A percentile compares a stretch with the other conserved stretches of the same genome.
phyloP scores from a whole-genome alignment of 1,140 invertebrate genomes.

The Lasaia peninsularis region DNA sequence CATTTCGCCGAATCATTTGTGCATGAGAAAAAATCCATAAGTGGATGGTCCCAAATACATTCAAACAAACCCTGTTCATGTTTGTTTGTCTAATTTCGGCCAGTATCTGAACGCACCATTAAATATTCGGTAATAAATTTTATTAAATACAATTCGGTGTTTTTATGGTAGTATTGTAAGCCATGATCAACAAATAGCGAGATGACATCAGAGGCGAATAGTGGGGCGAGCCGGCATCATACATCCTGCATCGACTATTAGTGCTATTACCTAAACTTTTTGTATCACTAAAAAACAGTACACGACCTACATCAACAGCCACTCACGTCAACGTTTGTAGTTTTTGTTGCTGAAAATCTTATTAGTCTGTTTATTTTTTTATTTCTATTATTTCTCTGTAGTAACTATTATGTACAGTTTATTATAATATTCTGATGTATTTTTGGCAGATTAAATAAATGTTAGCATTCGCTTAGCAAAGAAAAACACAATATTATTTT shows the following conservation, averaged over 20 bases:
- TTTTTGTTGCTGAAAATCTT: background rate
- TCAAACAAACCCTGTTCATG: too few species aligned
- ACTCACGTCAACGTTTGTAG: constrained; percentile 19
- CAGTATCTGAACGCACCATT: too few species aligned
- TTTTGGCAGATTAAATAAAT: too few species aligned
- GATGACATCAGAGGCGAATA: constrained; percentile 42
- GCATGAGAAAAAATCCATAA: too few species aligned
- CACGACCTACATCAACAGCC: constrained; percentile 66
- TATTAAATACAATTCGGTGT: background rate
- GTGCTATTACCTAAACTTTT: constrained; percentile 45
- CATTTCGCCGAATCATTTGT: too few species aligned
- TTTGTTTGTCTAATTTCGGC: too few species aligned
- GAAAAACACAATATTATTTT: too few species aligned
- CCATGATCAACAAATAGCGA: constrained; percentile 20
- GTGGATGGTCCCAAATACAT: too few species aligned
- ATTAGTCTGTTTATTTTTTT: background rate
- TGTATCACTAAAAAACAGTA: constrained; percentile 46
- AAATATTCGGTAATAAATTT: too few species aligned
- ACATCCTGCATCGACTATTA: constrained; percentile 23
- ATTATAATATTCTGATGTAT: too few species aligned
- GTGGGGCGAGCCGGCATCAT: constrained; percentile 26
- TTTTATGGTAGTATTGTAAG: background rate
- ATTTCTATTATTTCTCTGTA: background rate
- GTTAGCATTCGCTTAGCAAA: too few species aligned
- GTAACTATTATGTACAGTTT: too few species aligned